phyloP scores from a whole-genome alignment of 2,113 vertebrate genomes.

The Mirounga angustirostris region DNA sequence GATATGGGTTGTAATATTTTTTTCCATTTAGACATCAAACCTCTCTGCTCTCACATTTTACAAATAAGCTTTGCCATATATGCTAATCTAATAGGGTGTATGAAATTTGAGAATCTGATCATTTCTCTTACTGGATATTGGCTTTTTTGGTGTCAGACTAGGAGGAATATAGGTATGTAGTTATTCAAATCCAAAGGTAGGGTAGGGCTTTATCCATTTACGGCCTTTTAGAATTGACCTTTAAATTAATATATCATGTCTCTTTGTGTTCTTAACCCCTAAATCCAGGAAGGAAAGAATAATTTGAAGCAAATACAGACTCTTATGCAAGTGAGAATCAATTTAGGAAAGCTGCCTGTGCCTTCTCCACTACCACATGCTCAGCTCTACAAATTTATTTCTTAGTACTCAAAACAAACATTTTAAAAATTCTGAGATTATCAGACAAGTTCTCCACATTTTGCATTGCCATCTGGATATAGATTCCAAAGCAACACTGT shows the following conservation, averaged over 20 bases:
- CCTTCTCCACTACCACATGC: neutral
- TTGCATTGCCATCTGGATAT: neutral
- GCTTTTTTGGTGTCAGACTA: neutral
- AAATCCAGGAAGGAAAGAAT: neutral
- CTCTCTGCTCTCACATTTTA: neutral
- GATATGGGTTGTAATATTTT: neutral
- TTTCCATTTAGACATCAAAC: neutral
- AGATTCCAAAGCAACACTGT: neutral
- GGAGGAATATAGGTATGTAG: neutral
- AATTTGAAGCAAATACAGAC: neutral
- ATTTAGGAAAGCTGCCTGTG: slow-evolving; percentile 25
- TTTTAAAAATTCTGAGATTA: slow-evolving; percentile 33
- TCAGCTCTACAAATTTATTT: neutral
- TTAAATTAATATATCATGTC: neutral
- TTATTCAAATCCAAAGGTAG: neutral
- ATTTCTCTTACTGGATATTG: neutral
- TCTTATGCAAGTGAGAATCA: slow-evolving; percentile 8
- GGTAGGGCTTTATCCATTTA: neutral
- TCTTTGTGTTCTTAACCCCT: neutral
- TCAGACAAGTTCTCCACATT: slow-evolving; percentile 15
- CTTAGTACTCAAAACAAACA: slow-evolving; percentile 59
- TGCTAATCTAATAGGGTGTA: neutral
- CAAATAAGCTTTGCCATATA: neutral
- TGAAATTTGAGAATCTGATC: neutral
- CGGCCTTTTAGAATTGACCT: neutral